Conservation (phyloP, 2,113 vertebrate species). For the Eulacestoma nigropectus region DNA sequence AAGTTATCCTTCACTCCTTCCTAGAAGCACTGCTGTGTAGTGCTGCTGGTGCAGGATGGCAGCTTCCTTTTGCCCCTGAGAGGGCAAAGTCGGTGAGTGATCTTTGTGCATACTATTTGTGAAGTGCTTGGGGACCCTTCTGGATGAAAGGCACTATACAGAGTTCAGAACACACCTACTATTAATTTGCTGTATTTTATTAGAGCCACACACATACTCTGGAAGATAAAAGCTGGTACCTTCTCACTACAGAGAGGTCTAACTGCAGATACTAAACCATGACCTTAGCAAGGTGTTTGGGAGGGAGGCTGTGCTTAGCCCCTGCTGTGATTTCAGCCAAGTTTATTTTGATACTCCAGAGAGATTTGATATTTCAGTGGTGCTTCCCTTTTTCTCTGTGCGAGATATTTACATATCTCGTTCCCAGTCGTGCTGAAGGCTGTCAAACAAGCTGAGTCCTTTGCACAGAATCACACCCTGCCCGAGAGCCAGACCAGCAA, state of each 20-base stretch:
- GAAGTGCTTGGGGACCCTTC: constrained; percentile 25
- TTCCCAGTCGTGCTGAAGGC: not conserved
- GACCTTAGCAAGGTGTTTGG: not conserved
- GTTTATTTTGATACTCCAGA: not conserved
- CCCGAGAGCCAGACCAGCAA: not conserved
- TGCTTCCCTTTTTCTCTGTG: not conserved
- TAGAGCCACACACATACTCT: not conserved
- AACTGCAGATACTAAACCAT: not conserved
- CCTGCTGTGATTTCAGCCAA: not conserved
- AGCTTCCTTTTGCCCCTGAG: constrained; percentile 25
- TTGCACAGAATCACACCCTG: not conserved
- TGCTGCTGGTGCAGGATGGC: constrained; percentile 58
- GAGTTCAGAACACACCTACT: not conserved
- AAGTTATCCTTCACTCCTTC: constrained; percentile 53
- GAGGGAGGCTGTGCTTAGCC: not conserved
- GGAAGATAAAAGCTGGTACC: not conserved
- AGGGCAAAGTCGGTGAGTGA: constrained; percentile 50
- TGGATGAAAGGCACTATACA: not conserved
- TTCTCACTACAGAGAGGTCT: not conserved
- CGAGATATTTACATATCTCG: not conserved
- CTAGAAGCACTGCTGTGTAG: constrained; percentile 39
- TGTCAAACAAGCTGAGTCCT: not conserved
- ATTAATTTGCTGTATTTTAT: not conserved
- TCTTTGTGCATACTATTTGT: not conserved
- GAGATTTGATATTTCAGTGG: not conserved